phyloP scores from a whole-genome alignment of 2,113 vertebrate species.

The Zosterops borbonicus region DNA sequence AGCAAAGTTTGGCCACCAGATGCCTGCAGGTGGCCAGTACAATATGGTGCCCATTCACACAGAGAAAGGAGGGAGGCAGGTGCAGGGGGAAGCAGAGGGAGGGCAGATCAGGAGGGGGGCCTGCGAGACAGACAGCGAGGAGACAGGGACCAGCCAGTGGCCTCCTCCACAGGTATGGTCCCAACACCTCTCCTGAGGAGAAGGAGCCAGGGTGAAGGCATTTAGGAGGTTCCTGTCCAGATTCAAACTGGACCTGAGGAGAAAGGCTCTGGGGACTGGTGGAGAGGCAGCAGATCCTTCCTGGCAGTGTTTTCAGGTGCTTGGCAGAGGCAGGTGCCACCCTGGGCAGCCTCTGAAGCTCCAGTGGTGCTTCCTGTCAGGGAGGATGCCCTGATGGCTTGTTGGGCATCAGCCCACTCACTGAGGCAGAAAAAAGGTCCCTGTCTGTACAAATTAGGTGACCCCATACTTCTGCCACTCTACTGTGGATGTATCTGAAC shows the following conservation, averaged over 20 bases:
- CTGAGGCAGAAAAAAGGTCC: neutral
- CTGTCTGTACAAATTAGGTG: neutral
- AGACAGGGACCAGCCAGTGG: too few species aligned
- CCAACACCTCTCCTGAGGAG: neutral
- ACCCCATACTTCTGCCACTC: neutral
- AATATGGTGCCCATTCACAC: neutral
- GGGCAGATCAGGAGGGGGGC: neutral
- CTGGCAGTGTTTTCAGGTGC: neutral
- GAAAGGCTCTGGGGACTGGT: neutral
- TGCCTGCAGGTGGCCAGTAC: neutral
- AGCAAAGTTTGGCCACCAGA: neutral
- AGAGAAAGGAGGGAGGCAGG: neutral
- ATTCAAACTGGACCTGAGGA: neutral
- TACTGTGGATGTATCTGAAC: neutral
- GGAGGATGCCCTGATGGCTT: neutral
- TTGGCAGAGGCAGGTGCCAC: neutral
- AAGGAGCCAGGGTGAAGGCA: neutral
- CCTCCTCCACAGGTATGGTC: fast-evolving
- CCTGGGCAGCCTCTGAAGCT: neutral
- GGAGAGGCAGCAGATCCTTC: neutral
- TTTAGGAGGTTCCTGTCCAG: neutral
- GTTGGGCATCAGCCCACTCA: fast-evolving
- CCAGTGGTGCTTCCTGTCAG: neutral
- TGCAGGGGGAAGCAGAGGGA: neutral
- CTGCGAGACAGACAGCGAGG: fast-evolving